Evolutionary conservation across 2,888 invertebrate species (phyloP).

Genomic region (Neoaliturus tenellus): DNA sequence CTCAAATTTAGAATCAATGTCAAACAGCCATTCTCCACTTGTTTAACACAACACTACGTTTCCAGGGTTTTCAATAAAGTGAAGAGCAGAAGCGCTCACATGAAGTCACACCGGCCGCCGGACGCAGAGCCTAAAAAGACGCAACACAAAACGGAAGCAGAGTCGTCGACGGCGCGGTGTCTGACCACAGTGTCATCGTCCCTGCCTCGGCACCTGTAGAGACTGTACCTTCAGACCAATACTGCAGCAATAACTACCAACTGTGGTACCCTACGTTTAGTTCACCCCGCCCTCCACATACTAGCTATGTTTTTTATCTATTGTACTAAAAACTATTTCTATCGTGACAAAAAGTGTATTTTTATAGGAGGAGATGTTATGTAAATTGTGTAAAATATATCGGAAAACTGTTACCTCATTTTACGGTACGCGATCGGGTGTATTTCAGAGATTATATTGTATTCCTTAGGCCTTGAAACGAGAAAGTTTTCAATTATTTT

Average conservation of each 20-base stretch:
- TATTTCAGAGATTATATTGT: conserved; percentile 28
- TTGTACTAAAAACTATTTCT: conserved; percentile 42
- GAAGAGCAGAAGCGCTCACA: conserved; percentile 99
- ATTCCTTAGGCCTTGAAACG: conserved; percentile 18
- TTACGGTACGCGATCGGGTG: neutral
- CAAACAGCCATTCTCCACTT: no score
- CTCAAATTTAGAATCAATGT: no score
- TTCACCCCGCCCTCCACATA: conserved; percentile 1
- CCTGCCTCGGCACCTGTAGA: conserved; percentile 57
- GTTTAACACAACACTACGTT: no score
- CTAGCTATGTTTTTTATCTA: conserved; percentile 29
- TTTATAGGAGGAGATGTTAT: conserved; percentile 42
- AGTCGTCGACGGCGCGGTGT: conserved; percentile 59
- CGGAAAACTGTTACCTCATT: conserved; percentile 44
- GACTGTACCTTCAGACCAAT: conserved; percentile 49
- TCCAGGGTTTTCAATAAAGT: conserved; percentile 97
- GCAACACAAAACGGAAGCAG: conserved; percentile 56
- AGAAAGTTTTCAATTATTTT: conserved; percentile 23
- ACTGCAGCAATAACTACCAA: conserved; percentile 41
- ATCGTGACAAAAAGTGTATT: conserved; percentile 44
- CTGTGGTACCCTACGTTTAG: neutral
- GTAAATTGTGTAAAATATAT: conserved; percentile 44
- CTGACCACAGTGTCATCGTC: conserved; percentile 34
- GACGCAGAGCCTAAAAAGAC: conserved; percentile 85
- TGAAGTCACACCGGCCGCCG: conserved; percentile 98